Evolutionary conservation across 92 coral and sea anemone species (phyloP), one percentile per base, ranked within the genome.

Genomic region (Galaxea fascicularis): DNA sequence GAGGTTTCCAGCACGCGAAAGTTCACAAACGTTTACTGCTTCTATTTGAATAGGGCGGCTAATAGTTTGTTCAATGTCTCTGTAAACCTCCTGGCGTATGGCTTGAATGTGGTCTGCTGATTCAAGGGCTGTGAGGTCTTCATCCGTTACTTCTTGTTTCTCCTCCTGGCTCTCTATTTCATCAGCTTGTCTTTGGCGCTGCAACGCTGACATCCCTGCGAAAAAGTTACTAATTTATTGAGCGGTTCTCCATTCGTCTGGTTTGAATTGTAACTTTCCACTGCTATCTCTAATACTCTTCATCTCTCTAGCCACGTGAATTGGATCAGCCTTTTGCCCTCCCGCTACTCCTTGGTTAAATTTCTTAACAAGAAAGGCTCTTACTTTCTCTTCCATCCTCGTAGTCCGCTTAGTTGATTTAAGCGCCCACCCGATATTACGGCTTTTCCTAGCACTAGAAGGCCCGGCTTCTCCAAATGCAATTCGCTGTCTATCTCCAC

Each of bases 171-270:
- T 79, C 73, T 79, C 84, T 0, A 77, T 77, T 77, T 35, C 82
- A 7, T 20, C 78, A 85, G 84, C 58, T 53, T 66, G 84, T 63
- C 82, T 70, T 51, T 85, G 84, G 18, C 84, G 84, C 46, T 85
- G 84, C 71, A 77, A 28, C 71, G 65, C 62, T 56, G 62, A 8
- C 62, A 56, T 75, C 26, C 82, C 39, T 65, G 76, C 26, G 46
- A 84, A 74, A 77, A 84, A 84, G 88, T 44, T 84, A 58, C 82
- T 65, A 16, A 84, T 71, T 59, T 89, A 49, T 85, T 83, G 52
- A 78, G 85, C 77, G 71, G 87, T 69, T 35, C 85, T 45, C 90
- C 85, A 78, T 73, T 86, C 85, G 35, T 77, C 82, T 46, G 85
- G 85, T 35, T 71, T 76, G 25, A 86, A 86, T 41, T 72, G 84